Evolutionary conservation across 2,797 vertebrate genomes (phyloP).

Genomic region (Chaetodon trifasciatus): DNA sequence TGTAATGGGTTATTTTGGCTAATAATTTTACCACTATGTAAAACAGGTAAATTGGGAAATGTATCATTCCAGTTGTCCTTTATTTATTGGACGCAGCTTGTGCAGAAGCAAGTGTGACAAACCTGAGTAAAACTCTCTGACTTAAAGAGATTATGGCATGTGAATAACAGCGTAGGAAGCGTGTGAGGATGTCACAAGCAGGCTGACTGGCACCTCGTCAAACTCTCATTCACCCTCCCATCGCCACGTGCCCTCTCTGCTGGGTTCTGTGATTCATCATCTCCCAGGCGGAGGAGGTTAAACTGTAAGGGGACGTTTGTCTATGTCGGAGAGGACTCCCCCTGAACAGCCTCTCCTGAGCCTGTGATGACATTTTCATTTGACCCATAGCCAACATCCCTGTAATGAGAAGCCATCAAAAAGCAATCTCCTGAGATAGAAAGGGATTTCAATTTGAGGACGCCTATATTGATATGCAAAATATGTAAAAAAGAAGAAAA

Average conservation of each 20-base stretch:
- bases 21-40: not conserved
- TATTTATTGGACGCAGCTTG: not conserved
- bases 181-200: slow-evolving; percentile 47
- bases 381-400: slow-evolving; percentile 78
- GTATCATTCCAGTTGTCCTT: not conserved
- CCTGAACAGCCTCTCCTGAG: slow-evolving; percentile 59
- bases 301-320: slow-evolving; percentile 58
- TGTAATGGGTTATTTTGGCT: too few relatives aligned
- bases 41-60: not conserved
- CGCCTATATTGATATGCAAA: slow-evolving; percentile 84
- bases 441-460: slow-evolving; percentile 80
- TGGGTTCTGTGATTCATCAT: slow-evolving; percentile 56
- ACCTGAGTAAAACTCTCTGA: slow-evolving; percentile 15
- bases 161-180: slow-evolving; percentile 45
- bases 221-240: slow-evolving; percentile 33
- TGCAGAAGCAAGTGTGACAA: slow-evolving; percentile 19
- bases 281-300: slow-evolving; percentile 59
- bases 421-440: slow-evolving; percentile 82
- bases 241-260: slow-evolving; percentile 26
- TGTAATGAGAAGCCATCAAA: slow-evolving; percentile 84
- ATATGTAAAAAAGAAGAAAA: slow-evolving; percentile 51
- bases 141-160: slow-evolving; percentile 46
- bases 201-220: slow-evolving; percentile 58
- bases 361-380: slow-evolving; percentile 83
- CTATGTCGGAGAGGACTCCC: slow-evolving; percentile 55